phyloP scores from a whole-genome alignment of 2,888 invertebrate genomes.

The Choreutis nemorana region DNA sequence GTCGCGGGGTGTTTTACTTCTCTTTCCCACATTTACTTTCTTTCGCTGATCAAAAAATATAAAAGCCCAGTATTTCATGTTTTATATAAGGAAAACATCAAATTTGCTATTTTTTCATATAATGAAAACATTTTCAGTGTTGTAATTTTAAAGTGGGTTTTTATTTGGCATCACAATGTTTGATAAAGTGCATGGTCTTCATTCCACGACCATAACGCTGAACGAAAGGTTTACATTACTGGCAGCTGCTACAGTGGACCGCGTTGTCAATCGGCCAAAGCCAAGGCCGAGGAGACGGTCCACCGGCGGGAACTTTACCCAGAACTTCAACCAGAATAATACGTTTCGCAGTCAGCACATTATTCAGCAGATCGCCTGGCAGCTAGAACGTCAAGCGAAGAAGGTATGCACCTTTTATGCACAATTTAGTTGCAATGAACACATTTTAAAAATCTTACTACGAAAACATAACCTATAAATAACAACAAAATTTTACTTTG shows the following conservation, averaged over 20 bases:
- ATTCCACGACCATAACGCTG: slow-evolving; percentile 44
- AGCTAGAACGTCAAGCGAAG: slow-evolving; percentile 28
- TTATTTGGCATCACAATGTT: slow-evolving; percentile 38
- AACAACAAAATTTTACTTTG: no score
- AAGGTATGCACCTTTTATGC: slow-evolving; percentile 24
- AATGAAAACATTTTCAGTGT: no score
- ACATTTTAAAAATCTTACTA: no score
- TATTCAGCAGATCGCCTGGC: slow-evolving; percentile 31
- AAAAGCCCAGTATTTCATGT: no score
- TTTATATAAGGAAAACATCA: no score
- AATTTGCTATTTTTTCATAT: no score
- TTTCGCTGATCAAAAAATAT: no score
- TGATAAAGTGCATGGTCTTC: slow-evolving; percentile 46
- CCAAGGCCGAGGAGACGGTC: slow-evolving; percentile 10
- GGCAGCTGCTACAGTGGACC: slow-evolving; percentile 16
- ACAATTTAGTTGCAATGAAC: no score
- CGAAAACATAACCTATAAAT: no score
- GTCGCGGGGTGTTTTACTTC: no score
- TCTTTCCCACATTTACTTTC: no score
- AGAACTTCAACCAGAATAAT: slow-evolving; percentile 17
- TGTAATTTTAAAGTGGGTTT: no score
- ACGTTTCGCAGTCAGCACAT: slow-evolving; percentile 21
- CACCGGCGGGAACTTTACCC: slow-evolving; percentile 14
- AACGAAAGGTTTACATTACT: slow-evolving; percentile 40
- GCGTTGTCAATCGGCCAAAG: slow-evolving; percentile 13